Conservation (phyloP, 2,888 invertebrate species). For the Deroplatys truncata region DNA sequence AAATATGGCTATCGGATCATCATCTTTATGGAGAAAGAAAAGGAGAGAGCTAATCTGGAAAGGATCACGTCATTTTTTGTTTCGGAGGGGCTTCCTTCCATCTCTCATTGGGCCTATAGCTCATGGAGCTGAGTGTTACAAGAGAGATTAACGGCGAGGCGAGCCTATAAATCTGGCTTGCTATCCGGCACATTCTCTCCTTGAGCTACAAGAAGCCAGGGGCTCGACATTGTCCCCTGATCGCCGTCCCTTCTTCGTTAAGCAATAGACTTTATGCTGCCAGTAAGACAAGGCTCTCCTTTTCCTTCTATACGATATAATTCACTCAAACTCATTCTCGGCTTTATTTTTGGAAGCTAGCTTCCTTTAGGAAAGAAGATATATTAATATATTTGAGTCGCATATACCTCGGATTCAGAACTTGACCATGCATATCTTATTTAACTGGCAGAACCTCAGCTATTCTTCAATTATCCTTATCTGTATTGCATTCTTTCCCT, state of each 20-base stretch:
- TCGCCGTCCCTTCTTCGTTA: neutral
- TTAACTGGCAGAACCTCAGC: too few relatives aligned
- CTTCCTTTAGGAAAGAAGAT: neutral
- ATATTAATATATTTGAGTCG: neutral
- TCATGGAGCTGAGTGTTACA: neutral
- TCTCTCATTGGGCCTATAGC: neutral
- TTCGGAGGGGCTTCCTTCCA: neutral
- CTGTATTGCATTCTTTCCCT: too few relatives aligned
- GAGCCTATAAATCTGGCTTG: constrained; percentile 23
- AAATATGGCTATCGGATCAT: neutral
- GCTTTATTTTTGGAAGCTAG: neutral
- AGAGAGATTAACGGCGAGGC: constrained; percentile 20
- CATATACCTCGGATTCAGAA: too few relatives aligned
- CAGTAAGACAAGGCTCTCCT: neutral
- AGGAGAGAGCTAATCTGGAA: neutral
- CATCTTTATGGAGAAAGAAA: neutral
- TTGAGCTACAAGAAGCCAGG: neutral
- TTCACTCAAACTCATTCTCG: neutral
- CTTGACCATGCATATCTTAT: too few relatives aligned
- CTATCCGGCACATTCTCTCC: neutral
- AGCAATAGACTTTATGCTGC: neutral
- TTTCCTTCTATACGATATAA: neutral
- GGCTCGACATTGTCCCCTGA: constrained; percentile 1
- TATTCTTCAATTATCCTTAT: too few relatives aligned
- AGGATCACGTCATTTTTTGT: neutral